Evolutionary conservation across 2,797 vertebrate species (phyloP).

Genomic region (Phalloptychus januarius): DNA sequence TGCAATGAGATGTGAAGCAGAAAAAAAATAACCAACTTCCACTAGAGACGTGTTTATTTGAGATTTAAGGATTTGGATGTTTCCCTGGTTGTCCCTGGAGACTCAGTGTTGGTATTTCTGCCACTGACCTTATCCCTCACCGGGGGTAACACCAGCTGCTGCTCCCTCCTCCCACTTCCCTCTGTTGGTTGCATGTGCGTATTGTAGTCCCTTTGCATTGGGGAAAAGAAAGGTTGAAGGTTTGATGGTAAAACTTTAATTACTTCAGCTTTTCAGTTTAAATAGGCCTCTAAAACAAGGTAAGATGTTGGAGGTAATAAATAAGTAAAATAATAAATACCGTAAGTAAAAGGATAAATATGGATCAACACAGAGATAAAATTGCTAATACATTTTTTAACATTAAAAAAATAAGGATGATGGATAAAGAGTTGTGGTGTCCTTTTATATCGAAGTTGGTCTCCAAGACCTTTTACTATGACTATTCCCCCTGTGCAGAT

Average conservation of each 20-base stretch:
- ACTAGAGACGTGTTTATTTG: slow-evolving; percentile 70
- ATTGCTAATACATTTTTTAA: slow-evolving; percentile 23
- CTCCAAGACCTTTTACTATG: background rate
- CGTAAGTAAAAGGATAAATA: slow-evolving; percentile 8
- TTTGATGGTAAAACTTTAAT: slow-evolving; percentile 16
- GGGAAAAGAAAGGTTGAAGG: slow-evolving; percentile 15
- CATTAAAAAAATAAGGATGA: background rate
- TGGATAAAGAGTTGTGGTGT: background rate
- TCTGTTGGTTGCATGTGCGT: slow-evolving; percentile 21
- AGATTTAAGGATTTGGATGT: slow-evolving; percentile 76
- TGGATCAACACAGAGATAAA: slow-evolving; percentile 19
- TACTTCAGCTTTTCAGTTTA: slow-evolving; percentile 35
- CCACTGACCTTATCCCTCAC: slow-evolving; percentile 72
- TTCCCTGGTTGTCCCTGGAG: slow-evolving; percentile 57
- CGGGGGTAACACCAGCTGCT: slow-evolving; percentile 57
- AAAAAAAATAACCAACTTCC: slow-evolving; percentile 36
- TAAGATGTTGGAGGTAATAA: too few species aligned
- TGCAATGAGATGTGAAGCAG: slow-evolving; percentile 56
- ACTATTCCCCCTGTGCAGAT: background rate
- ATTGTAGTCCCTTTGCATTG: slow-evolving; percentile 22
- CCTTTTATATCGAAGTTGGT: background rate
- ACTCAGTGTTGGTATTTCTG: slow-evolving; percentile 68
- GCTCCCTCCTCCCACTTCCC: slow-evolving; percentile 20
- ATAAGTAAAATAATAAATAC: too few species aligned
- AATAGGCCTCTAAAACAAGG: slow-evolving; percentile 1